Evolutionary conservation across 2,888 invertebrate genomes (phyloP).

Genomic region (Cacoxenus indagator): DNA sequence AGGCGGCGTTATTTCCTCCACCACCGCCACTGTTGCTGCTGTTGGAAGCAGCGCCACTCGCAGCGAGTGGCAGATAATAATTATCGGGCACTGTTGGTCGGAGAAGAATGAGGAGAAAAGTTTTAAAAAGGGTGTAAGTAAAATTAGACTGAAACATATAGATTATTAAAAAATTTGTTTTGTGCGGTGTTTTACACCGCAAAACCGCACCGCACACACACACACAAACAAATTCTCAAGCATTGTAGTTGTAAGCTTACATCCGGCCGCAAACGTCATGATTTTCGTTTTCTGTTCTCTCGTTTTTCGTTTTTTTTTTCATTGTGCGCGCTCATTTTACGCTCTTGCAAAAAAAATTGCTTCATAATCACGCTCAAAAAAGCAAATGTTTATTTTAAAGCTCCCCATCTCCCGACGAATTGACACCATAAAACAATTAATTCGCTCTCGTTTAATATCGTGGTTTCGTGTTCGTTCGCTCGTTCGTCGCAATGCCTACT

Average conservation of each 20-base stretch:
- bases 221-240: background rate
- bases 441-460: too few species aligned
- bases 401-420: background rate
- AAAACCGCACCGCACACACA: background rate
- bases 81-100: slow-evolving; percentile 75
- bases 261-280: slow-evolving; percentile 42
- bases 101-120: background rate
- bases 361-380: background rate
- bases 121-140: background rate
- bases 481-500: background rate
- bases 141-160: slow-evolving; percentile 34
- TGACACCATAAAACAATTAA: background rate
- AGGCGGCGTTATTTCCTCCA: slow-evolving; percentile 28
- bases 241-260: slow-evolving; percentile 38
- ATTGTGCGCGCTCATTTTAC: background rate
- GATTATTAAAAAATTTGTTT: too few species aligned
- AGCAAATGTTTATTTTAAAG: background rate
- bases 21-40: slow-evolving; percentile 40
- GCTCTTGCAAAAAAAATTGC: background rate
- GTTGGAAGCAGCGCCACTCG: slow-evolving; percentile 51
- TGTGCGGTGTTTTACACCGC: too few species aligned
- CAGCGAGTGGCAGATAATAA: slow-evolving; percentile 69
- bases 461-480: too few species aligned
- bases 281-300: background rate
- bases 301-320: slow-evolving; percentile 29